Conservation (phyloP, 2,113 vertebrate genomes). For the Pithys albifrons region DNA sequence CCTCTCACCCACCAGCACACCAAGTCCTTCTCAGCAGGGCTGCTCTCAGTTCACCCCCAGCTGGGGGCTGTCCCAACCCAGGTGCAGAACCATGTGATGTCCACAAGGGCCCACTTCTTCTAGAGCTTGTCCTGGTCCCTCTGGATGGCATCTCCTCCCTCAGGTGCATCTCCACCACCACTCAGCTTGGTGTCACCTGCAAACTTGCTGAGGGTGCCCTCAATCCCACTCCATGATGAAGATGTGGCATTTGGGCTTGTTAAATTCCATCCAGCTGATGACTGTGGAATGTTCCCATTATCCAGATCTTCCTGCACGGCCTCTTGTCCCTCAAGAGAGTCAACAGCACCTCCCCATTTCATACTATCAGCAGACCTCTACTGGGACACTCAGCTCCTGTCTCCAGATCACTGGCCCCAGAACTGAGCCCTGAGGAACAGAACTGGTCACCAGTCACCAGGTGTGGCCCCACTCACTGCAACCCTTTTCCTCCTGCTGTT, state of each 20-base stretch:
- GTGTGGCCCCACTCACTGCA: not conserved
- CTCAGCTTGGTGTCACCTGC: not conserved
- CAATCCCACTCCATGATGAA: not conserved
- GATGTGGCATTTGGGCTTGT: not conserved
- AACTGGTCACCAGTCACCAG: accelerated
- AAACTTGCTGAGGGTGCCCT: not conserved
- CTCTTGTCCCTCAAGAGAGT: not conserved
- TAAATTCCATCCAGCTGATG: not conserved
- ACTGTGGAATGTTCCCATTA: not conserved
- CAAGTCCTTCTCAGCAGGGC: too few relatives aligned
- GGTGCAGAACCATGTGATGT: not conserved
- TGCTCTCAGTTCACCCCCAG: not conserved
- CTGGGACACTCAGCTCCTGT: not conserved
- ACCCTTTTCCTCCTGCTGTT: not conserved
- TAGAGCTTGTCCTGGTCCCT: not conserved
- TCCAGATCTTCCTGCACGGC: not conserved
- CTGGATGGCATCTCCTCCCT: not conserved
- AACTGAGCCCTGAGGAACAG: not conserved
- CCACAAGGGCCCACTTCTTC: not conserved
- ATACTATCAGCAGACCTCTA: too few relatives aligned
- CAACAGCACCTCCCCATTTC: not conserved
- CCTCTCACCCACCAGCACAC: too few relatives aligned
- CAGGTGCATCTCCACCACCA: not conserved
- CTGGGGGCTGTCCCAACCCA: not conserved
- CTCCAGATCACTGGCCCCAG: not conserved